Conservation (phyloP, 2,888 invertebrate genomes). For the Hydroisotoma schaefferi region DNA sequence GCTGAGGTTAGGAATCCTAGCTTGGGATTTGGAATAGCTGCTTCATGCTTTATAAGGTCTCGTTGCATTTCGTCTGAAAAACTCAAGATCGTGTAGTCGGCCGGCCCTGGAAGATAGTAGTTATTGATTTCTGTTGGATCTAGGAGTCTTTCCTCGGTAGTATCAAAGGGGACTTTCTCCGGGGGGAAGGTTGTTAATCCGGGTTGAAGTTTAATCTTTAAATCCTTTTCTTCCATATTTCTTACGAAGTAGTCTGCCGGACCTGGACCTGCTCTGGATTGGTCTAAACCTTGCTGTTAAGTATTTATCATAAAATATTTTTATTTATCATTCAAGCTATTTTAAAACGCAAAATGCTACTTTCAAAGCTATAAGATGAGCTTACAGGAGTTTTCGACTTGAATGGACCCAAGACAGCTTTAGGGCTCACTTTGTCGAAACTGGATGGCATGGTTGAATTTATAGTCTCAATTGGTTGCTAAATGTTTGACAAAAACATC, state of each 20-base stretch:
- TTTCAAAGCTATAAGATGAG: no score
- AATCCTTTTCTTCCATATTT: slow-evolving; percentile 21
- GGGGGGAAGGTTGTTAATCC: slow-evolving; percentile 27
- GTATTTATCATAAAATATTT: not conserved
- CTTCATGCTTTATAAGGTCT: slow-evolving; percentile 16
- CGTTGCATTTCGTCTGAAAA: slow-evolving; percentile 35
- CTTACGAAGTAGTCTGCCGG: slow-evolving; percentile 26
- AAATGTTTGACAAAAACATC: no score
- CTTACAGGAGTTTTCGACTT: slow-evolving; percentile 28
- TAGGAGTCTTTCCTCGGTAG: slow-evolving; percentile 32
- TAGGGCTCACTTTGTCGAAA: slow-evolving; percentile 28
- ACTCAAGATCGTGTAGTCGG: slow-evolving; percentile 30
- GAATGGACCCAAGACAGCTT: slow-evolving; percentile 42
- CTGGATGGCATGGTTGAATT: not conserved
- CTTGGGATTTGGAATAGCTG: slow-evolving; percentile 41
- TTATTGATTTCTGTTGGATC: slow-evolving; percentile 18
- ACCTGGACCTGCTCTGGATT: slow-evolving; percentile 20
- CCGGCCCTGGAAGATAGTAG: slow-evolving; percentile 25
- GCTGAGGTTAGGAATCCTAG: slow-evolving; percentile 42
- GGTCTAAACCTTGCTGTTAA: slow-evolving; percentile 6
- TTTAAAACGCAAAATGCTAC: no score
- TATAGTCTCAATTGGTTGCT: no score
- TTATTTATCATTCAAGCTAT: no score
- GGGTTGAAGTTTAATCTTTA: slow-evolving; percentile 21
- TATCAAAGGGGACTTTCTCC: slow-evolving; percentile 29